A percentile compares a stretch with the other conserved stretches of the same genome.
Evolutionary conservation across 2,113 vertebrate species (phyloP).

Genomic region (Bambusicola thoracicus): DNA sequence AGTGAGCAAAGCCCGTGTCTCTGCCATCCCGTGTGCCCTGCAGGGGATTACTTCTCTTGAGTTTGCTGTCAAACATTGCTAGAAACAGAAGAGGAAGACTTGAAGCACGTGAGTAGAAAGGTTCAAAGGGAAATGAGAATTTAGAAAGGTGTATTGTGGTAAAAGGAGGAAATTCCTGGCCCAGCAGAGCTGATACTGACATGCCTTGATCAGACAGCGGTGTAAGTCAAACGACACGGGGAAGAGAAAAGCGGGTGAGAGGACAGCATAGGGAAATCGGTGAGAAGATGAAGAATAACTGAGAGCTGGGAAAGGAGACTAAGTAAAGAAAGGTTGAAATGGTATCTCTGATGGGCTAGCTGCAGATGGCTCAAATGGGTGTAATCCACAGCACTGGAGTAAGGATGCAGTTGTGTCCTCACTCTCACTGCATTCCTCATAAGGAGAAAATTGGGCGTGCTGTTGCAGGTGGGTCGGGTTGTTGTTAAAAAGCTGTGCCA

Average conservation of each 20-base stretch:
- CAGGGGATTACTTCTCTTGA: neutral
- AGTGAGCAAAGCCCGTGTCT: neutral
- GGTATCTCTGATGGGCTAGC: neutral
- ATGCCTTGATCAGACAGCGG: neutral
- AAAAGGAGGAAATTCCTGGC: neutral
- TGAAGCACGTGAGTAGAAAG: neutral
- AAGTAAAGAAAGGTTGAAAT: neutral
- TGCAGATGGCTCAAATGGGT: neutral
- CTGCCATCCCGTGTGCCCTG: neutral
- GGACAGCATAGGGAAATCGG: neutral
- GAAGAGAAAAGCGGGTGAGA: neutral
- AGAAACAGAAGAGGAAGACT: neutral
- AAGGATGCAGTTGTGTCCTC: neutral
- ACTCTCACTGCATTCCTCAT: rapidly evolving
- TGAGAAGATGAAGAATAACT: neutral
- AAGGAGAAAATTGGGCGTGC: neutral
- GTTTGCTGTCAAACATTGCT: neutral
- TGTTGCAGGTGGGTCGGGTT: neutral
- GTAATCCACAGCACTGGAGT: neutral
- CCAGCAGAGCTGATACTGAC: neutral
- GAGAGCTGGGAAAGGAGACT: neutral
- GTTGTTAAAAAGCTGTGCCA: neutral
- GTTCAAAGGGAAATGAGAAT: neutral
- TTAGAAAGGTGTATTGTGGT: neutral
- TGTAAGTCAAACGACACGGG: neutral